phyloP scores from a whole-genome alignment of 1,140 invertebrate genomes.

The Anastrepha ludens region DNA sequence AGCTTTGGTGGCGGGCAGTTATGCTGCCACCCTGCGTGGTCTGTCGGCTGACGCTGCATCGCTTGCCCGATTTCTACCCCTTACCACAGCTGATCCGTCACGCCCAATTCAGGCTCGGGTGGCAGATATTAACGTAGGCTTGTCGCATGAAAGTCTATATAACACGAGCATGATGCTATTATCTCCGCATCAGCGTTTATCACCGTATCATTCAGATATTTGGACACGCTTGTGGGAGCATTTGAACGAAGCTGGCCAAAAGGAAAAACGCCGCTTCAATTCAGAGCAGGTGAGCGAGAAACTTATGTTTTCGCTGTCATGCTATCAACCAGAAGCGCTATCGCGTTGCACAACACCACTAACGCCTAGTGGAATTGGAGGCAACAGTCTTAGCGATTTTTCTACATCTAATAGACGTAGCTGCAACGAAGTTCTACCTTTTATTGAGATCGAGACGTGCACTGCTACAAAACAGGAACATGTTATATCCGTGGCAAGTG shows the following conservation, averaged over 20 bases:
- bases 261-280: conserved; percentile 79
- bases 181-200: conserved; percentile 85
- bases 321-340: conserved; percentile 89
- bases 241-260: conserved; percentile 76
- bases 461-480: conserved; percentile 91
- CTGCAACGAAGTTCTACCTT: conserved; percentile 80
- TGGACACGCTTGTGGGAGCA: conserved; percentile 89
- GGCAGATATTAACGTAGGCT: conserved; percentile 68
- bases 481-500: conserved; percentile 85
- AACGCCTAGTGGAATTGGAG: conserved; percentile 80
- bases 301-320: conserved; percentile 84
- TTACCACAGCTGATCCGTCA: conserved; percentile 77
- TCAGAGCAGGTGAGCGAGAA: conserved; percentile 84
- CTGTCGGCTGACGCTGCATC: conserved; percentile 81
- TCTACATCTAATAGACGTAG: conserved; percentile 71
- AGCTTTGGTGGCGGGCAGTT: conserved; percentile 83
- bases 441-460: conserved; percentile 88
- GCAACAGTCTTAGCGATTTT: conserved; percentile 76
- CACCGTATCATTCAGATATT: conserved; percentile 85
- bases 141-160: conserved; percentile 82
- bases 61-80: conserved; percentile 81
- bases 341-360: conserved; percentile 88
- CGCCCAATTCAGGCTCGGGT: conserved; percentile 70
- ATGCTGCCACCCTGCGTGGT: conserved; percentile 82
- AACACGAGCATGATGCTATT: conserved; percentile 88